Base-by-base conservation (phyloP, 2,888 invertebrate genomes). In the Magallana nippona region DNA sequence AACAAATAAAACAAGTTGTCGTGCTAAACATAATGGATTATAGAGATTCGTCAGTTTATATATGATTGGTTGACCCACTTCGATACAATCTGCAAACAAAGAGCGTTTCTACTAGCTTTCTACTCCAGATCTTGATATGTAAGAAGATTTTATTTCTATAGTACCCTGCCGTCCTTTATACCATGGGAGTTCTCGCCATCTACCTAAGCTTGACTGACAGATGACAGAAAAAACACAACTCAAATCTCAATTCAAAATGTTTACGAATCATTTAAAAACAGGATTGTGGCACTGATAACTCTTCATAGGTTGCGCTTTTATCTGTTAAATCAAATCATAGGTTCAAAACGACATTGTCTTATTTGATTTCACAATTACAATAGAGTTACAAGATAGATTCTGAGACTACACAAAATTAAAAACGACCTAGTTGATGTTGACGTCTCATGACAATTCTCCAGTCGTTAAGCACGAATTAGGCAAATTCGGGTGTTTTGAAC, bases 91-190 rank as follows among this genome's bases (percentile, higher is more conserved):
- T 71, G 27, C 22, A 32, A 71, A 71, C 22, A 71, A 71, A 27
- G 71, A 71, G 27, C 71, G 15, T 27, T 71, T 71, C 71, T 71
- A 15, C 27, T 27, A 27, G 71, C 71, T 71, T 71, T 71, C 27
- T 71, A 27, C 27, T 32, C 71, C 32, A 71, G 71, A 71, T 71
- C 71, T 71, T 71, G 71, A 71, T 71, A 71, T 27, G 27, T 71
- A 22, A 71, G 27, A 32, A 27, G 60, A 10, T 27, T 27, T 71
- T 71, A 71, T 71, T 71, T 71, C 27, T 71, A 13, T 44, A 27
- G 71, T 27, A 32, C 27, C 71, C 27, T 15, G 71, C 11, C 15
- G 22, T 11, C 15, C 15, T 32, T 32, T 71, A 71, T 32, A 15
- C 22, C 44, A 22, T 15, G 71, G 71, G 32, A 15, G 71, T 71